Evolutionary conservation across 2,888 invertebrate genomes (phyloP), one percentile per base, ranked within the genome.

Genomic region (Xanthorhoe spadicearia): DNA sequence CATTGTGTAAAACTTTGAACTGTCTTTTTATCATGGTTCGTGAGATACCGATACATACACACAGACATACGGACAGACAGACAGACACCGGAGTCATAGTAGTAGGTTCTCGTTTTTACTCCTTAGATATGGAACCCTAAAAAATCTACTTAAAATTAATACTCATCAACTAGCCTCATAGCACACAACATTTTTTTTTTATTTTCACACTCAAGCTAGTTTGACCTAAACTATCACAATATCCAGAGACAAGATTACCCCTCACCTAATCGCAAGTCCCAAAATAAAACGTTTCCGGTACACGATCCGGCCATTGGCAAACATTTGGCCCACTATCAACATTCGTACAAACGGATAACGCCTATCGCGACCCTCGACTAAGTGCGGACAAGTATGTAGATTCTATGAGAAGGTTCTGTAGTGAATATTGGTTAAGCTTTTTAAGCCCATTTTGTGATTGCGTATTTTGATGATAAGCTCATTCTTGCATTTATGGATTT

Each of bases 261-360:
- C 52, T 61, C 38, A 60, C 58, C 59, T 73, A 73, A 73, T 71
- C 65, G 58, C 54, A 65, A 57, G 62, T 68, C 62, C 69, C 69
- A 60, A 64, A 73, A 70, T 70, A 69, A 71, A 73, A 71, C 49
- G 66, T 19, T 71, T 73, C 73, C 73, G 68, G 61, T 64, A 57
- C 55, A 68, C 62, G 64, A 56, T 63, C 66, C 62, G 61, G 64
- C 68, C 72, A 70, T 74, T 66, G 74, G 72, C 72, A 73, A 73
- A 74, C 74, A 76, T 73, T 72, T 57, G 72, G 69, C 52, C 66
- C 64, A 56, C 71, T 72, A 71, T 74, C 75, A 62, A 61, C 71
- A 76, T 70, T 72, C 63, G 68, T 72, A 71, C 71, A 70, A 71
- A 72, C 69, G 67, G 71, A 72, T 69, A 67, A 66, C 69, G 71